phyloP scores from a whole-genome alignment of 2,888 invertebrate genomes.

The Lumbricus terrestris region DNA sequence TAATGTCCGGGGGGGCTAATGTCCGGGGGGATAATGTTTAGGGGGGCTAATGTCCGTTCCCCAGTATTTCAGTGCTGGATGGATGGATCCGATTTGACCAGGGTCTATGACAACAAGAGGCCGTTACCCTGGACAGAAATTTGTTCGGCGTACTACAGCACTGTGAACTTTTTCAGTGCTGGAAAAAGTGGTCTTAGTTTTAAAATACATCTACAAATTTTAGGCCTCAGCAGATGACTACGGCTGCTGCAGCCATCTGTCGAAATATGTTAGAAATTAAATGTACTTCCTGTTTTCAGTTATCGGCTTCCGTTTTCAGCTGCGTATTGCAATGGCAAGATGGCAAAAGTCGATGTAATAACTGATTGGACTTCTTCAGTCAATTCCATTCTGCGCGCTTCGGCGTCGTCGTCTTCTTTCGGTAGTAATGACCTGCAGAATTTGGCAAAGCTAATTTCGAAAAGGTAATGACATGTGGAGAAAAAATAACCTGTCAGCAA shows the following conservation, averaged over 20 bases:
- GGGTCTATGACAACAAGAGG: no score
- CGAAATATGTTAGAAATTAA: not conserved
- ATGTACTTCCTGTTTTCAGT: not conserved
- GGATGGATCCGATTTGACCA: no score
- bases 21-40: no score
- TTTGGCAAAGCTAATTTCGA: conserved; percentile 7
- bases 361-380: not conserved
- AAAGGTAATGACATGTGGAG: not conserved
- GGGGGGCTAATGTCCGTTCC: no score
- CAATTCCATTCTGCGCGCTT: not conserved
- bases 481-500: not conserved
- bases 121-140: no score
- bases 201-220: no score
- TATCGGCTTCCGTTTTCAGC: not conserved
- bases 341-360: not conserved
- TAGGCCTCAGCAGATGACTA: no score
- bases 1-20: no score
- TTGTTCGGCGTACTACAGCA: no score
- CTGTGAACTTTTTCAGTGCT: no score
- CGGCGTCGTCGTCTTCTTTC: not conserved
- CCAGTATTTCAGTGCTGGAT: no score
- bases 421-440: not conserved
- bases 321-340: conserved; percentile 14
- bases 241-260: not conserved
- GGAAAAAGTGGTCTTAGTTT: no score